Conservation (phyloP, 1,140 invertebrate genomes). For the Drosophila tsacasi region DNA sequence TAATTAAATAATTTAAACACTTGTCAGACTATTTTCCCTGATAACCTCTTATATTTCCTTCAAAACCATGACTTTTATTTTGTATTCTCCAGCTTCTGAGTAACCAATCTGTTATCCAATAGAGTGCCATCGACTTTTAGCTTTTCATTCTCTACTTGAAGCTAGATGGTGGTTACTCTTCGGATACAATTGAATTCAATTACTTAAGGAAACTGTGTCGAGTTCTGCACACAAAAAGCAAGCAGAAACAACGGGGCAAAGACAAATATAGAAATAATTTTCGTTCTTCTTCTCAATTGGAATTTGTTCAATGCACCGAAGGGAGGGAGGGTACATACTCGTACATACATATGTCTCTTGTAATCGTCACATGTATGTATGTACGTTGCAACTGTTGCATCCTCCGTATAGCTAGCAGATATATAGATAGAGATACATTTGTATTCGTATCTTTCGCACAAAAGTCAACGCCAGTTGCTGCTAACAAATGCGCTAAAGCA, state of each 20-base stretch:
- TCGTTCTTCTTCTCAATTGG: conserved; percentile 16
- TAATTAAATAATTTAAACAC: neutral
- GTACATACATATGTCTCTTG: conserved; percentile 29
- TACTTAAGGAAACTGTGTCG: conserved; percentile 63
- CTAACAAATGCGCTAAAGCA: conserved; percentile 73
- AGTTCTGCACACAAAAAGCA: conserved; percentile 29
- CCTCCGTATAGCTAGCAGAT: conserved; percentile 23
- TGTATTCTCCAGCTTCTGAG: conserved; percentile 11
- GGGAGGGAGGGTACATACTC: neutral
- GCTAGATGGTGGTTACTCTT: conserved; percentile 28
- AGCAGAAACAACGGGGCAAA: conserved; percentile 21
- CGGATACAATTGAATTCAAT: conserved; percentile 70
- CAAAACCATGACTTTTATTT: neutral
- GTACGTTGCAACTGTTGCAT: conserved; percentile 42
- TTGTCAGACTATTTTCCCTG: too few relatives aligned
- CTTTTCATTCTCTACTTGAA: conserved; percentile 34
- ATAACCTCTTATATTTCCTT: neutral
- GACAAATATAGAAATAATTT: conserved; percentile 62
- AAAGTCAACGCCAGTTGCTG: conserved; percentile 64
- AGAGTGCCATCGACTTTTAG: conserved; percentile 39
- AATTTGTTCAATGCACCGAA: conserved; percentile 10
- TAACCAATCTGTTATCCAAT: conserved; percentile 5
- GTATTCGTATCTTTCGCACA: conserved; percentile 42
- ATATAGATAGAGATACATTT: conserved; percentile 47
- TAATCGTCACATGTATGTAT: conserved; percentile 64